Base-by-base conservation (phyloP, 2,888 invertebrate genomes). In the Panorpa germanica region DNA sequence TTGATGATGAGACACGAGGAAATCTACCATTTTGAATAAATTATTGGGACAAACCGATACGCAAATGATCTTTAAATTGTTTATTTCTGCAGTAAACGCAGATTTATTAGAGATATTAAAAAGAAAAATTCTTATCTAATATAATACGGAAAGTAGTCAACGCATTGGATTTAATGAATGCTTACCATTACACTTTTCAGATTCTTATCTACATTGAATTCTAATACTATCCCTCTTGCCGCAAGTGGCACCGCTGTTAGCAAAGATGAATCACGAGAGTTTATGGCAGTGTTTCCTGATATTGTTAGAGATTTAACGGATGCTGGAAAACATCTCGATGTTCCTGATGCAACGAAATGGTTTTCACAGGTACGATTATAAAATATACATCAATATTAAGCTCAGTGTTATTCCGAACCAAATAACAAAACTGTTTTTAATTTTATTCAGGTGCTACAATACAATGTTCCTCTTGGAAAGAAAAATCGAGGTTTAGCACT, bases 391-490 rank as follows among this genome's bases (percentile, higher is more conserved):
- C n/a, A n/a, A n/a, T 39, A 43, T 44, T 45, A 35, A 39, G 44
- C 13, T 40, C 39, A 41, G 37, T 39, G 46, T 50, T 49, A 47
- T 50, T 48, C 44, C 45, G 36, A 37, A 38, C 35, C 38, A 34
- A 42, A 32, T 35, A 40, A 39, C 40, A 41, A 41, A 40, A 41
- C 32, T 40, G 36, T 20, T 23, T 33, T 31, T 25, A 3, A 19
- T 20, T 25, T 13, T n/a, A 11, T 15, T 8, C 49, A 81, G 81
- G 66, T 78, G 13, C 56, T 88, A 37, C 81, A 91, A 51, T 90
- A 90, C 56, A 93, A 90, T 56, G 83, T 91, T 4, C 82, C 86
- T 1, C 70, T 71, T 42, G 93, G 93, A 3, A 93, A 91, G 55
- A 83, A 80, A 54, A 76, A 71, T 45, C 61, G 85, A 30, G 82